A percentile compares a stretch with the other conserved stretches of the same genome.
These are phyloP conservation scores for Noctua janthe DNA, from an alignment of 2,888 invertebrate species.

Conservation along the genomic window DNA sequence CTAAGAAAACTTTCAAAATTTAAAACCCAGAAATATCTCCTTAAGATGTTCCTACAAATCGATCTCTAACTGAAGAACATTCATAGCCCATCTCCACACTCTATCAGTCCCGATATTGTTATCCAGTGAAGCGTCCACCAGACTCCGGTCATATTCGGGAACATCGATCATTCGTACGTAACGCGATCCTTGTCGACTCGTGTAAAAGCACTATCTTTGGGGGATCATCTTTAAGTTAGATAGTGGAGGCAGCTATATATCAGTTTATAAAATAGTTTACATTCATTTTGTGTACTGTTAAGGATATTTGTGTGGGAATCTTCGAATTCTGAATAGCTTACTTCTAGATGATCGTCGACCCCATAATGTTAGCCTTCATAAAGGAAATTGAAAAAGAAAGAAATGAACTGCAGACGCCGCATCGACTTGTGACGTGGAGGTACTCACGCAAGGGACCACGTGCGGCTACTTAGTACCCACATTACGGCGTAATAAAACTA, in stretches of 20 bases:
- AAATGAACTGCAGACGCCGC: background rate
- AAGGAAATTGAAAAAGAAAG: background rate
- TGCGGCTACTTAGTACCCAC: background rate
- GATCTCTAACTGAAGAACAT: background rate
- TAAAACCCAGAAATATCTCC: background rate
- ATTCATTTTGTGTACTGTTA: background rate
- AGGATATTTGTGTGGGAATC: background rate
- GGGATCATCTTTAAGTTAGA: slow-evolving; percentile 55
- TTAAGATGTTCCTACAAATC: background rate
- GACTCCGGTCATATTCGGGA: slow-evolving; percentile 43
- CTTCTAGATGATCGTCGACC: background rate
- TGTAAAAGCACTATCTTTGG: slow-evolving; percentile 64
- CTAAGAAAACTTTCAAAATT: background rate
- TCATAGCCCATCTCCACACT: slow-evolving; percentile 5
- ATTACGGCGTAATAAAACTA: background rate
- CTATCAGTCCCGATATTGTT: slow-evolving; percentile 33
- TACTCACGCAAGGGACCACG: background rate
- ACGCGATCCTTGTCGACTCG: slow-evolving; percentile 59
- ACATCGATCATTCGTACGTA: slow-evolving; percentile 69
- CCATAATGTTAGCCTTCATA: background rate
- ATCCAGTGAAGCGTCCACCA: slow-evolving; percentile 43
- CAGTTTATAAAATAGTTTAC: background rate
- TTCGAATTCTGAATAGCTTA: background rate
- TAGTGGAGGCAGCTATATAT: slow-evolving; percentile 20
- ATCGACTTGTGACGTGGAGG: background rate